phyloP scores from a whole-genome alignment of 2,113 vertebrate genomes.

The Megaleporinus macrocephalus region DNA sequence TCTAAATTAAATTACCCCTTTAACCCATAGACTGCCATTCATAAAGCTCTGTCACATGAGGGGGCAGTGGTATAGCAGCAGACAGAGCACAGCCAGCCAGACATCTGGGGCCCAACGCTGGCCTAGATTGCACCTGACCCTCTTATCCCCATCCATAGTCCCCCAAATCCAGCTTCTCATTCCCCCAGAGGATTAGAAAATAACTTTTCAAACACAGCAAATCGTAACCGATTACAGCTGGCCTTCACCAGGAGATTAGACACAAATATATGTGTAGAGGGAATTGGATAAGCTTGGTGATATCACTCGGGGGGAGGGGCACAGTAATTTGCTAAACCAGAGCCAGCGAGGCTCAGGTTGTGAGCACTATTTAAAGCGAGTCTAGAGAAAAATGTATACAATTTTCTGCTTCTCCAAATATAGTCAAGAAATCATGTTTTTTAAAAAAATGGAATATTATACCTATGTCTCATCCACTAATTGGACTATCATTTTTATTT shows the following conservation, averaged over 20 bases:
- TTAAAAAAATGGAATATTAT: too few relatives aligned
- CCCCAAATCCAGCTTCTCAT: conserved; percentile 1
- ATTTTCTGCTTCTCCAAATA: not conserved
- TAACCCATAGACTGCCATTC: conserved; percentile 22
- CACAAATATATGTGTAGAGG: conserved; percentile 20
- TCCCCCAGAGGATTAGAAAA: conserved; percentile 30
- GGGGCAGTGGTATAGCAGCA: not conserved
- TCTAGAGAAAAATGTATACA: not conserved
- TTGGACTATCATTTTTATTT: too few relatives aligned
- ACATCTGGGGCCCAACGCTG: conserved; percentile 22
- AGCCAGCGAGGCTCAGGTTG: not conserved
- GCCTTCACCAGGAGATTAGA: conserved; percentile 29
- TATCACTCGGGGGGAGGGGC: not conserved
- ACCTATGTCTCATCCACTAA: too few relatives aligned
- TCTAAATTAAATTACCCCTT: conserved; percentile 14
- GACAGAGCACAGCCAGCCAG: conserved; percentile 22
- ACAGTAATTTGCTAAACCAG: conserved; percentile 1
- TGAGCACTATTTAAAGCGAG: not conserved
- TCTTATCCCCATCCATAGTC: not conserved
- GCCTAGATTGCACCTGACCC: conserved; percentile 38
- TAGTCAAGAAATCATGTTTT: too few relatives aligned
- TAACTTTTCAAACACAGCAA: conserved; percentile 39
- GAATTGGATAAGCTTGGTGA: conserved; percentile 4
- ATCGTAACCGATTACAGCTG: conserved; percentile 41
- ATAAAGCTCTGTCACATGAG: conserved; percentile 20